Evolutionary conservation across 92 coral and sea anemone species (phyloP).

Genomic region (Palythoa grandiflora): DNA sequence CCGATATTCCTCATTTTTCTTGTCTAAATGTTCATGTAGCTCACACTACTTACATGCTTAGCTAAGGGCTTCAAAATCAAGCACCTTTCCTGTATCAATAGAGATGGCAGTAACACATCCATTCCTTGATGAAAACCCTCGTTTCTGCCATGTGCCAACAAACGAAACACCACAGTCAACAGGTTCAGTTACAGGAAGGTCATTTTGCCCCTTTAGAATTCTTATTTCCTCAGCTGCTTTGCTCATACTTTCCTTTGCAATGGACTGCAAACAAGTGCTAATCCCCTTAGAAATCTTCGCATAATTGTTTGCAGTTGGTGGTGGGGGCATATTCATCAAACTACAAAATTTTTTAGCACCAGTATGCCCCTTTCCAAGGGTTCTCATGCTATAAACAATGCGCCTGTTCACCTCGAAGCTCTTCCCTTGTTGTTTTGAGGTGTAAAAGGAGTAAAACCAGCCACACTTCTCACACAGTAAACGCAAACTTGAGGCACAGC

Average conservation of each 20-base stretch:
- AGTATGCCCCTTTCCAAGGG: conserved; percentile 48
- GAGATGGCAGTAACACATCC: neutral
- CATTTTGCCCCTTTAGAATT: conserved; percentile 3
- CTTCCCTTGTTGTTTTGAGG: conserved; percentile 35
- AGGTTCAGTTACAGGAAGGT: conserved; percentile 8
- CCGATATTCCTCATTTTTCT: neutral
- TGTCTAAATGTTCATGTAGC: neutral
- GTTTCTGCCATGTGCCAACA: conserved; percentile 60
- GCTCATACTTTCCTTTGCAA: conserved; percentile 39
- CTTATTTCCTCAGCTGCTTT: conserved; percentile 48
- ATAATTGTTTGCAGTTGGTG: conserved; percentile 48
- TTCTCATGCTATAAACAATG: conserved; percentile 65
- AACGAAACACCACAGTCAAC: conserved; percentile 52
- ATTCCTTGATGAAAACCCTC: conserved; percentile 41
- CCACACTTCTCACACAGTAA: conserved; percentile 51
- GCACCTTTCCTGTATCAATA: conserved; percentile 1
- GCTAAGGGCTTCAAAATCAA: neutral
- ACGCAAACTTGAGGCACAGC: conserved; percentile 50
- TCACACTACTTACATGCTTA: conserved; percentile 2
- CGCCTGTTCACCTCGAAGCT: conserved; percentile 61
- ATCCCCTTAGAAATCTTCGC: conserved; percentile 35
- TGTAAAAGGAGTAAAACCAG: conserved; percentile 49
- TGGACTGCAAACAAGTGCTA: conserved; percentile 36
- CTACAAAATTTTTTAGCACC: conserved; percentile 46
- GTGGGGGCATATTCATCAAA: conserved; percentile 70